Evolutionary conservation across 2,797 vertebrate genomes (phyloP), one percentile per base, ranked within the genome.

Genomic region (Varecia variegata): DNA sequence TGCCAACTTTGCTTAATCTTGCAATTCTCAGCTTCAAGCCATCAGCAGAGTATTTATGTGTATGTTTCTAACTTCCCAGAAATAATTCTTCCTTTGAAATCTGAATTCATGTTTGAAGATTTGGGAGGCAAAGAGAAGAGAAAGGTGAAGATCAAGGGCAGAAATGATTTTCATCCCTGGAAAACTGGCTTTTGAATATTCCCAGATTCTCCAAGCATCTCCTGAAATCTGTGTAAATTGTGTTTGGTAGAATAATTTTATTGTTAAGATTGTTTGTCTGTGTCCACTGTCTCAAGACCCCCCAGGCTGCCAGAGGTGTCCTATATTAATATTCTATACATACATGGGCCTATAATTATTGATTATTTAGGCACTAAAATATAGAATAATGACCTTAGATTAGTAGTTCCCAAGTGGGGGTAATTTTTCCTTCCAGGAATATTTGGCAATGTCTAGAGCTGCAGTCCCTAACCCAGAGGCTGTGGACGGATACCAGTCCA

Each of bases 1-100:
- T 91, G 93, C 94, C 95, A 98, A 95, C 90, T 91, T 2, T 38
- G 94, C 93, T 95, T 95, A 98, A 96, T 98, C 77, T 93, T 95
- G 83, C 96, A 97, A 80, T 70, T 97, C 96, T 95, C 93, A 96
- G 93, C 73, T 96, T 95, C 71, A 76, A 95, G 65, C 67, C 80
- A 62, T 97, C 79, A 89, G 89, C 93, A 84, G 86, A 97, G 94
- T 94, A 96, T 97, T 97, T 95, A 94, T 97, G 67, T 93, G 35
- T 88, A 73, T 93, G 52, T 95, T 94, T 94, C 92, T 93, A 96
- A 58, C 71, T 94, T 95, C 95, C 93, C 96, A 96, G 94, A 96
- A 97, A 96, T 96, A 95, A 92, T 94, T 96, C 77, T 97, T 96
- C 40, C 67, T 97, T 92, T 96, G 87, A 97, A 96, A 93, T 93